Percentiles rank a stretch among this genome's conserved stretches.
Conservation (phyloP, 1,140 invertebrate species). For the Heliothis subflexa region DNA sequence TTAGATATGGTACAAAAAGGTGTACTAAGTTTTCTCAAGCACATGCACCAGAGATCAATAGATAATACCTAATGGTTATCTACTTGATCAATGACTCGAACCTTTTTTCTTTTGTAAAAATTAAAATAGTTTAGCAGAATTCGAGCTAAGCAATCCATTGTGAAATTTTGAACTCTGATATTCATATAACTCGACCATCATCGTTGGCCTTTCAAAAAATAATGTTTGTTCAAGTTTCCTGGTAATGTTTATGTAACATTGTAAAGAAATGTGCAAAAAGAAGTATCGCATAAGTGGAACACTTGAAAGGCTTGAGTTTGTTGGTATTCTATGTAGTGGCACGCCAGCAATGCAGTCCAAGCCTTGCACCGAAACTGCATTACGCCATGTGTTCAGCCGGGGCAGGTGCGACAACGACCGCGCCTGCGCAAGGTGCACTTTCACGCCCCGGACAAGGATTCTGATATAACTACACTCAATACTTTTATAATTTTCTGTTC, state of each 20-base stretch:
- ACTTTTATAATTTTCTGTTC: constrained; percentile 43
- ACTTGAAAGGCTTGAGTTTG: constrained; percentile 49
- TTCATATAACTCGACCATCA: constrained; percentile 18
- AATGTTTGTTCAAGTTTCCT: constrained; percentile 5
- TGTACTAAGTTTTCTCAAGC: too few relatives aligned
- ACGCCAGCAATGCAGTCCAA: constrained; percentile 56
- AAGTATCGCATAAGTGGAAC: constrained; percentile 33
- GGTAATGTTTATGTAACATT: constrained; percentile 33
- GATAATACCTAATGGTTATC: not conserved
- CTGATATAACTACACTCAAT: constrained; percentile 53
- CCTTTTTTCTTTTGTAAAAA: not conserved
- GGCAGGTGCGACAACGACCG: constrained; percentile 70
- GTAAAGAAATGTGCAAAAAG: constrained; percentile 19
- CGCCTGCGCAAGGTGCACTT: constrained; percentile 75
- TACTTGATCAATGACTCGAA: not conserved
- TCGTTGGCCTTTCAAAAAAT: constrained; percentile 19
- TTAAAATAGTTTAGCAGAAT: not conserved
- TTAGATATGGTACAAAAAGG: too few relatives aligned
- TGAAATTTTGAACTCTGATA: constrained; percentile 22
- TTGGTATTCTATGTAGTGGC: constrained; percentile 22
- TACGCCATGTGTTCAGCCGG: constrained; percentile 77
- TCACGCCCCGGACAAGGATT: constrained; percentile 71
- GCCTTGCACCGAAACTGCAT: constrained; percentile 65
- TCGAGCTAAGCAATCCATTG: constrained; percentile 17
- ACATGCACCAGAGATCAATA: too few relatives aligned